These are phyloP conservation scores for Triplophysa rosa DNA, from an alignment of 2,113 vertebrate genomes.

Conservation along the genomic window DNA sequence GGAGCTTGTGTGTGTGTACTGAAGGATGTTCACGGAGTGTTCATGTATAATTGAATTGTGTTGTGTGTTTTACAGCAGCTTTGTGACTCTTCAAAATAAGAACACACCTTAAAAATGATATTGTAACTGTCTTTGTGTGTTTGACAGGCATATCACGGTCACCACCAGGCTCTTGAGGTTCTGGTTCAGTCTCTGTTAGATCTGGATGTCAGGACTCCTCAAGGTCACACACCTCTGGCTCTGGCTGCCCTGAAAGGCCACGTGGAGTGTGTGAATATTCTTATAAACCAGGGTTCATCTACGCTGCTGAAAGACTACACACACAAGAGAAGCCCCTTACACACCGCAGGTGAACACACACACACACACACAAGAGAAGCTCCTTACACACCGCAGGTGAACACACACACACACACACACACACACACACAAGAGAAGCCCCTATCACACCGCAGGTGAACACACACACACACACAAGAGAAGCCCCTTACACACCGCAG, in stretches of 20 bases:
- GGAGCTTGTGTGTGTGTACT: not conserved
- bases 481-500: too few relatives aligned
- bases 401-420: too few relatives aligned
- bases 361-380: too few relatives aligned
- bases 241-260: constrained; percentile 96
- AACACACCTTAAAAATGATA: too few relatives aligned
- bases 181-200: constrained; percentile 95
- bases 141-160: constrained; percentile 92
- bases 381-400: too few relatives aligned
- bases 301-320: constrained; percentile 95
- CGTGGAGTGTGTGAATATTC: constrained; percentile 94
- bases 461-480: too few relatives aligned
- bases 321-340: not conserved
- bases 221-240: constrained; percentile 92
- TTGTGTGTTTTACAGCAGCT: too few relatives aligned
- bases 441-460: too few relatives aligned
- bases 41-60: too few relatives aligned
- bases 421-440: too few relatives aligned
- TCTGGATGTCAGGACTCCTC: constrained; percentile 91
- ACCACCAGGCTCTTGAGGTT: constrained; percentile 95
- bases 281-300: constrained; percentile 97
- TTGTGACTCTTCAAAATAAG: too few relatives aligned
- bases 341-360: too few relatives aligned
- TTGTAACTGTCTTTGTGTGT: not conserved
- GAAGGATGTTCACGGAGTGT: not conserved